Evolutionary conservation across 1,140 invertebrate genomes (phyloP).

Genomic region (Heliconius congener): DNA sequence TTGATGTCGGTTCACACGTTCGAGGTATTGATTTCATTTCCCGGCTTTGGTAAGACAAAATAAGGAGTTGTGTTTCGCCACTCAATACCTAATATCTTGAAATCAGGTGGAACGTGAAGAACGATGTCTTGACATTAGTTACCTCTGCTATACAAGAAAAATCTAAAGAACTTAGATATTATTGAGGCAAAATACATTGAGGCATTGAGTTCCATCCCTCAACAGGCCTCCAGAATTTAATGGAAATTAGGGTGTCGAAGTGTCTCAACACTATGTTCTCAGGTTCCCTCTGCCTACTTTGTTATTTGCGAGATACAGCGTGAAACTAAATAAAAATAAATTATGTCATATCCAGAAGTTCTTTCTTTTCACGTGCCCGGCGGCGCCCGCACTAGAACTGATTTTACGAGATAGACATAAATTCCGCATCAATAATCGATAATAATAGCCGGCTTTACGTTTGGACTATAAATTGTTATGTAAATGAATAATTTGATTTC

Average conservation of each 20-base stretch:
- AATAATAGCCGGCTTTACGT: not conserved
- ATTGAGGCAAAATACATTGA: no score
- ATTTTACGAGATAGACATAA: slow-evolving; percentile 7
- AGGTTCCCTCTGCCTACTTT: no score
- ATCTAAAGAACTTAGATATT: no score
- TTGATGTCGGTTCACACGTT: not conserved
- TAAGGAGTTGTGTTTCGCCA: not conserved
- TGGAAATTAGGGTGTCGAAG: no score
- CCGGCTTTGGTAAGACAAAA: not conserved
- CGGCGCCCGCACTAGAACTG: slow-evolving; percentile 2
- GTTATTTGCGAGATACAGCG: no score
- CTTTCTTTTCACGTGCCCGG: not conserved
- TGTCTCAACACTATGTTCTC: no score
- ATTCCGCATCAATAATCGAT: not conserved
- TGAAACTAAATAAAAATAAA: no score
- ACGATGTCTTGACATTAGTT: not conserved
- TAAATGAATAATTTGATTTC: not conserved
- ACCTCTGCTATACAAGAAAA: not conserved
- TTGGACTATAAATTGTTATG: not conserved
- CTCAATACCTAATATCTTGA: not conserved
- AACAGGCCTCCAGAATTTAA: no score
- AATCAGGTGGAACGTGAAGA: not conserved
- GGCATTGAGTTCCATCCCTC: no score
- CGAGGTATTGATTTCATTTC: not conserved
- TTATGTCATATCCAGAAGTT: not conserved